Evolutionary conservation across 2,113 vertebrate species (phyloP), one percentile per base, ranked within the genome.

Genomic region (Fukomys damarensis): DNA sequence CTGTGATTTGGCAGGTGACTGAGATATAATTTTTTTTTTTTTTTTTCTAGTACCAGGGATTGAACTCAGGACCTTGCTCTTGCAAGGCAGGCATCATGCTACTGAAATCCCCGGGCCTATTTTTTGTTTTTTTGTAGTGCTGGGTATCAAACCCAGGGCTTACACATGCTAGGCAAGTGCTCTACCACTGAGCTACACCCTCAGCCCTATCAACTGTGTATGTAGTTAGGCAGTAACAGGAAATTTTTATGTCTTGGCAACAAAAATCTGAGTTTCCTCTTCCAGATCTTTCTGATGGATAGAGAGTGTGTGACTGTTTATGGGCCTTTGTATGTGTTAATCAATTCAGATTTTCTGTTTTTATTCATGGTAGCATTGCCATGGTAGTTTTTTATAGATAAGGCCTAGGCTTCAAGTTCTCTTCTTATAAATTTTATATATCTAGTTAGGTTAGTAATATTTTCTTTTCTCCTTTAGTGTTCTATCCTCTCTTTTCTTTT

Each of bases 1-100:
- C 38, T 77, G 86, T 70, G 26, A 72, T 92, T 94, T 84, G 74
- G 43, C 74, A 92, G 58, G 74, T 83, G 26, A 80, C 59, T 88
- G 2, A n/a, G n/a, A n/a, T n/a, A n/a, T n/a, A n/a, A n/a, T n/a
- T n/a, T n/a, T n/a, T n/a, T n/a, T n/a, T n/a, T n/a, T n/a, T n/a
- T n/a, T n/a, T n/a, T n/a, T n/a, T n/a, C n/a, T n/a, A n/a, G n/a
- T n/a, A n/a, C n/a, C n/a, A n/a, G n/a, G n/a, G n/a, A n/a, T n/a
- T n/a, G n/a, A n/a, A n/a, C n/a, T n/a, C n/a, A n/a, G n/a, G n/a
- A n/a, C n/a, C n/a, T n/a, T n/a, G n/a, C n/a, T n/a, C n/a, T n/a
- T n/a, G n/a, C n/a, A n/a, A n/a, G n/a, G n/a, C n/a, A n/a, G n/a
- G n/a, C n/a, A n/a, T n/a, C n/a, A n/a, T n/a, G n/a, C n/a, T n/a